phyloP scores from a whole-genome alignment of 2,888 invertebrate species.

The Drosophila nr. fundita region DNA sequence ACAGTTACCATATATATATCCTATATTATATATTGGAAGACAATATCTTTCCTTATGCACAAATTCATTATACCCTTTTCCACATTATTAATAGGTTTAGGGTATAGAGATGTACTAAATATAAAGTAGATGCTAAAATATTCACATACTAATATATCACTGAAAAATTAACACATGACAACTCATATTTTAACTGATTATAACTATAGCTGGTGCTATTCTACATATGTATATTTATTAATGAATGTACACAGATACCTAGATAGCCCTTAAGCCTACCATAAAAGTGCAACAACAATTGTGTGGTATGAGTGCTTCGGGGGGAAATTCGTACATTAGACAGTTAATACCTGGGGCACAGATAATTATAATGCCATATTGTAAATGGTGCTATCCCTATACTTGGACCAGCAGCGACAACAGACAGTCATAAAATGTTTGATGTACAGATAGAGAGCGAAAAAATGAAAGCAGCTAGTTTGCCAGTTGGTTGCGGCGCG shows the following conservation, averaged over 20 bases:
- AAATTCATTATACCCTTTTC: background rate
- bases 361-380: conserved; percentile 61
- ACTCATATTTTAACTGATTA: conserved; percentile 3
- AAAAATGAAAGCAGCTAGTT: conserved; percentile 5
- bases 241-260: conserved; percentile 1
- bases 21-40: background rate
- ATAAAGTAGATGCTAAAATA: background rate
- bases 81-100: background rate
- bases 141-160: background rate
- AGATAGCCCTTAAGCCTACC: conserved; percentile 10
- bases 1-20: background rate
- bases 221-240: conserved; percentile 1
- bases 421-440: conserved; percentile 58
- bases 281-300: conserved; percentile 38
- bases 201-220: background rate
- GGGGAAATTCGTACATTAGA: conserved; percentile 16
- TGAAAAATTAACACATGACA: background rate
- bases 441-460: conserved; percentile 52
- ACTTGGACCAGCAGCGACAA: conserved; percentile 7
- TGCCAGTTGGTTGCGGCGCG: conserved; percentile 9
- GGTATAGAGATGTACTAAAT: background rate
- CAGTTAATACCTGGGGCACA: conserved; percentile 37
- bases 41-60: background rate
- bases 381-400: conserved; percentile 17
- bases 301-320: conserved; percentile 8